These are phyloP conservation scores for Xestia sexstrigata DNA, from an alignment of 2,888 invertebrate species.

Conservation along the genomic window DNA sequence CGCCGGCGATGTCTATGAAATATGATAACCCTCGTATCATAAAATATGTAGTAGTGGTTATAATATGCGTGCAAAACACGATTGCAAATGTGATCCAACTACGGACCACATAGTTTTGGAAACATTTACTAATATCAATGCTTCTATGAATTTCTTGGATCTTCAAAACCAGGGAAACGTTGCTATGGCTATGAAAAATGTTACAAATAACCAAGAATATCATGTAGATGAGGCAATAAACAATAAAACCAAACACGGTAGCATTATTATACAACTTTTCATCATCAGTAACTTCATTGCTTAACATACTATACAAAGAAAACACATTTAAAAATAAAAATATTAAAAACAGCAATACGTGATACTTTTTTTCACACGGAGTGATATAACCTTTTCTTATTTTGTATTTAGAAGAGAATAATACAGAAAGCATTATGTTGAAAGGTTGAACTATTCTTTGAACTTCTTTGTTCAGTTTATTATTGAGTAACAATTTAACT, in stretches of 20 bases:
- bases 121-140: not conserved
- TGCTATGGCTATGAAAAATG: not conserved
- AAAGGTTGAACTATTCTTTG: constrained; percentile 18
- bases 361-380: constrained; percentile 12
- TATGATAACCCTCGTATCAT: not conserved
- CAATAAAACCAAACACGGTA: not conserved
- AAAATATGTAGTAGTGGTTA: not conserved
- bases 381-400: constrained; percentile 4
- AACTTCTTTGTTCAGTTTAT: constrained; percentile 17
- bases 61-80: not conserved
- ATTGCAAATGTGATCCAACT: constrained; percentile 12
- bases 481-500: not conserved
- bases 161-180: constrained; percentile 15
- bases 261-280: not conserved
- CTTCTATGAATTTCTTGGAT: constrained; percentile 24
- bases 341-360: not conserved
- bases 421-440: constrained; percentile 16
- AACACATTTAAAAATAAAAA: not conserved
- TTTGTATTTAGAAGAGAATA: constrained; percentile 21
- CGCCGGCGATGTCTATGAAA: not conserved
- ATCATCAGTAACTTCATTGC: not conserved
- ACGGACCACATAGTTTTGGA: not conserved
- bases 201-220: constrained; percentile 7
- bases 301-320: not conserved
- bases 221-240: not conserved